Evolutionary conservation across 2,888 invertebrate genomes (phyloP), one percentile per base, ranked within the genome.

Genomic region (Athalia circularis): DNA sequence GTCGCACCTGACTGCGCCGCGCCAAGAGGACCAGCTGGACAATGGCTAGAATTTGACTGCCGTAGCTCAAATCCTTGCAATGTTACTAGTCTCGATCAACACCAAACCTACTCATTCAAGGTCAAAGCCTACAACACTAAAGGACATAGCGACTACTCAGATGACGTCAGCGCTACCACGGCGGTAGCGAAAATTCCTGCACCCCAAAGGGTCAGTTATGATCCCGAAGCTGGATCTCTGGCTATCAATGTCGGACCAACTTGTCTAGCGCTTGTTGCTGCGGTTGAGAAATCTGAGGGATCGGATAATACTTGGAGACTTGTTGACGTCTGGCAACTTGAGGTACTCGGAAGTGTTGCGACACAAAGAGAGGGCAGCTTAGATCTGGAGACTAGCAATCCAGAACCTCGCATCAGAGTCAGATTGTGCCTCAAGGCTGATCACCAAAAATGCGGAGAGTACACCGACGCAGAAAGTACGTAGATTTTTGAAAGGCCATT

Each of bases 81-180:
- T 87, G 95, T 98, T 3, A 95, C 95, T 1, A 93, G 94, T 78
- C 92, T 98, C 75, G 96, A 97, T 77, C 97, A 97, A 85, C 96
- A 97, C 89, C 96, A 96, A 87, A 94, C 94, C 47, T 98, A 97
- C 88, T 93, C 95, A 0, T 96, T 98, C 91, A 96, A 96, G 93
- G 97, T 96, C 79, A 96, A 96, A 91, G 97, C 97, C 0, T 93
- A 96, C 81, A 98, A 97, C 87, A 95, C 96, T 0, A 96, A 96
- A 90, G 97, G 97, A 13, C 94, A 95, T 83, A 97, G 97, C 80
- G 96, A 96, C 82, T 96, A 95, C 87, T 97, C 97, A 0, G 96
- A 96, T 85, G 96, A 97, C 88, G 94, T 96, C 65, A 92, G 94
- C 0, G 95, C 95, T 61, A 94, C 95, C 4, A 97, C 97, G 0